Percentiles rank a stretch among this genome's conserved stretches.
These are phyloP conservation scores for Brachynemurus nebulosus DNA, from an alignment of 2,888 invertebrate species.

Conservation along the genomic window DNA sequence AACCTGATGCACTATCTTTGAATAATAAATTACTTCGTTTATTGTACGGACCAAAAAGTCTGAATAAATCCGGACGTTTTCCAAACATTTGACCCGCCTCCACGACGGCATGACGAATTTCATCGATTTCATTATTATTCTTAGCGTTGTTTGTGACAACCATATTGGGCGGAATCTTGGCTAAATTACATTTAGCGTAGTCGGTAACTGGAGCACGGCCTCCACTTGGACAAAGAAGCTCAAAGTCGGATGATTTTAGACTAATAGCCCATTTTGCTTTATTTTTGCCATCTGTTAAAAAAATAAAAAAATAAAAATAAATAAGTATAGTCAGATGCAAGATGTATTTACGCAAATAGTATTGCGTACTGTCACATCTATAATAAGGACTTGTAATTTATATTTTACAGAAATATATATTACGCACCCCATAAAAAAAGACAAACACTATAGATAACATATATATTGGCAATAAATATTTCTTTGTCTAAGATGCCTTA, in stretches of 20 bases:
- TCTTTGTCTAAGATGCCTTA: too few relatives aligned
- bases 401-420: too few relatives aligned
- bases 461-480: too few relatives aligned
- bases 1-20: conserved; percentile 34
- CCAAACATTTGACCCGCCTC: conserved; percentile 41
- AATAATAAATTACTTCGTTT: conserved; percentile 37
- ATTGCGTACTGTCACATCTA: too few relatives aligned
- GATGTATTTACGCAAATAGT: too few relatives aligned
- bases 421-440: too few relatives aligned
- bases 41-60: conserved; percentile 47
- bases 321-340: too few relatives aligned
- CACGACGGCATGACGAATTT: conserved; percentile 47
- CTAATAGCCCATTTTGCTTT: conserved; percentile 35
- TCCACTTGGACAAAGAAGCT: conserved; percentile 49
- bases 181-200: conserved; percentile 45
- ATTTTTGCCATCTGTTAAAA: conserved; percentile 41
- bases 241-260: conserved; percentile 37
- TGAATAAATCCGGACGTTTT: conserved; percentile 43
- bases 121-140: conserved; percentile 30
- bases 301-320: background rate
- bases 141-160: conserved; percentile 31
- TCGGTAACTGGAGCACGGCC: conserved; percentile 38
- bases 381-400: too few relatives aligned
- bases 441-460: too few relatives aligned
- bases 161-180: conserved; percentile 43